Evolutionary conservation across 2,888 invertebrate species (phyloP), one percentile per base, ranked within the genome.

Genomic region (Nomada goodeniana): DNA sequence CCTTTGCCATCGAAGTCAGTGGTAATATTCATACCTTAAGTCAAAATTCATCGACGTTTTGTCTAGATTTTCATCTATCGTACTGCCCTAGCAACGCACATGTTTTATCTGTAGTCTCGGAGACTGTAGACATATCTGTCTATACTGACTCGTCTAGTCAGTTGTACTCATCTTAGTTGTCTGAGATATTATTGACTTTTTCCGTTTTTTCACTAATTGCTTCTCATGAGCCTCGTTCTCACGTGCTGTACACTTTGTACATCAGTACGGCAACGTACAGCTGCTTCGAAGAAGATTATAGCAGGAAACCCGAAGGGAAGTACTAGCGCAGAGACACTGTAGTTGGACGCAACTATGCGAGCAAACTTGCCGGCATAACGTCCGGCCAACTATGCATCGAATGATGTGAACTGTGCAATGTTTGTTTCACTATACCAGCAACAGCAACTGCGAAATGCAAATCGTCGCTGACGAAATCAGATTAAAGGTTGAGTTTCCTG

Each of bases 391-490:
- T 67, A 76, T 73, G 72, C 72, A 44, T 63, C 65, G 69, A 65
- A 53, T 36, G 71, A 55, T 64, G 84, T 57, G 80, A 82, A 82
- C 72, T 72, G 74, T 68, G 73, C 85, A 69, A 61, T 68, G 80
- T 80, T 80, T 80, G 63, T 67, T 52, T 44, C 67, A 26, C 67
- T 68, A 44, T 57, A 76, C 52, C 23, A 47, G 59, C 57, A 52
- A n/a, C 59, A 26, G 60, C 53, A 68, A 64, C 70, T 60, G 20
- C 72, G 50, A 60, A 52, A 53, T 63, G 72, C 78, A 55, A 85
- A 85, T 85, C 72, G 69, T 67, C 78, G 63, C n/a, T 20, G 75
- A 20, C 55, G 70, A 67, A 85, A 85, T 85, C 52, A 70, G 82
- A 78, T 82, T 81, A 74, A 29, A 36, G 20, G 42, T 23, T 63